Evolutionary conservation across 2,113 vertebrate genomes (phyloP), one percentile per base, ranked within the genome.

Genomic region (Serranochromis macrocephalus): DNA sequence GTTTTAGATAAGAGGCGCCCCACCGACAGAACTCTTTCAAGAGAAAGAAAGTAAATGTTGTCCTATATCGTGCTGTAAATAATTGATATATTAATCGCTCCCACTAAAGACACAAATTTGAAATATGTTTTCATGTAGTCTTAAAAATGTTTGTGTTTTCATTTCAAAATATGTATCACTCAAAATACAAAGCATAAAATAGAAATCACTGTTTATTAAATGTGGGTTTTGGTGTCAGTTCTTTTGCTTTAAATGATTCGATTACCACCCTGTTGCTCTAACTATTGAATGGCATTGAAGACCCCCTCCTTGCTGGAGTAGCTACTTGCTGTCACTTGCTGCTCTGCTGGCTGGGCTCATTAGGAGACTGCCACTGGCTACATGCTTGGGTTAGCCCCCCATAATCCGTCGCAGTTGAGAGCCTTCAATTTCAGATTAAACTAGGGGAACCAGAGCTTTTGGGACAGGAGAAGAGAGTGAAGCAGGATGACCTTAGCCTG

Each of bases 111-210:
- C 88, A 96, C 96, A 96, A 68, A 96, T 97, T 97, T 96, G 91
- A 97, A 94, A 93, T 94, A 94, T 96, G 96, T 96, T 95, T 97
- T 97, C 96, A 96, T 97, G 96, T 98, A 97, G 97, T 96, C 93
- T 96, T 93, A 82, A 91, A 94, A 94, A 95, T 96, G 96, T 95
- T 94, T 97, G 97, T 97, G 96, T 96, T 97, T 97, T 96, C 96
- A 96, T 98, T 97, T 96, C 94, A 55, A 96, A 97, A 96, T 96
- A 96, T 98, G 97, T 98, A 97, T 97, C 95, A 97, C 80, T 89
- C 88, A 75, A 90, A 87, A 87, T 81, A 91, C 88, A 93, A 93
- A 93, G 83, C 91, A 95, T 93, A 95, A 96, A 93, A 96, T 93
- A 95, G 95, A 93, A 90, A 93, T 83, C 49, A 82, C 45, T 80